Evolutionary conservation across 1,140 invertebrate species (phyloP).

Genomic region (Drosophila nebulosa): DNA sequence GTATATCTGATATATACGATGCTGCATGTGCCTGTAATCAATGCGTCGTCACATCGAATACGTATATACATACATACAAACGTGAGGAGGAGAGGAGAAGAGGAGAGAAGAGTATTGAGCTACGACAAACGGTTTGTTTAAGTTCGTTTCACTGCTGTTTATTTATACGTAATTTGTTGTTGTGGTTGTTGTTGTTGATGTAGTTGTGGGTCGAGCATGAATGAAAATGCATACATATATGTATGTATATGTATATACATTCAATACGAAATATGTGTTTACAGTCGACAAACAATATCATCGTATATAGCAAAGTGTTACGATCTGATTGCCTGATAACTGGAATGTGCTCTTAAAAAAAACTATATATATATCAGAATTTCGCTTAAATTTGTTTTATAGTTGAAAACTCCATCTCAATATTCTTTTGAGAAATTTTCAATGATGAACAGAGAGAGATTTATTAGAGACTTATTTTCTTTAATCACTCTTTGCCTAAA

Average conservation of each 20-base stretch:
- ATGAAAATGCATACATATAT: conserved; percentile 30
- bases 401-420: too few species aligned
- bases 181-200: too few species aligned
- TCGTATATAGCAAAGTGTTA: not conserved
- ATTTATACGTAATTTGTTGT: conserved; percentile 64
- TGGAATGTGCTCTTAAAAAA: conserved; percentile 20
- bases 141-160: conserved; percentile 63
- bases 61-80: not conserved
- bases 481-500: too few species aligned
- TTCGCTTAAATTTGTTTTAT: not conserved
- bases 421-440: too few species aligned
- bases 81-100: not conserved
- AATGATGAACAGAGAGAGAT: too few species aligned
- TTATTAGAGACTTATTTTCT: too few species aligned
- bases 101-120: conserved; percentile 5
- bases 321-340: not conserved
- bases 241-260: too few species aligned
- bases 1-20: not conserved
- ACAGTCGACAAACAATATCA: not conserved
- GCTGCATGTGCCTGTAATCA: conserved; percentile 61
- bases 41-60: conserved; percentile 65
- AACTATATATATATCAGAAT: not conserved
- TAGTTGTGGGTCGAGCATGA: conserved; percentile 29
- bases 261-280: not conserved
- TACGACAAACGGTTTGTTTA: conserved; percentile 69